Conservation (phyloP, 2,797 vertebrate species). For the Knipowitschia caucasica region DNA sequence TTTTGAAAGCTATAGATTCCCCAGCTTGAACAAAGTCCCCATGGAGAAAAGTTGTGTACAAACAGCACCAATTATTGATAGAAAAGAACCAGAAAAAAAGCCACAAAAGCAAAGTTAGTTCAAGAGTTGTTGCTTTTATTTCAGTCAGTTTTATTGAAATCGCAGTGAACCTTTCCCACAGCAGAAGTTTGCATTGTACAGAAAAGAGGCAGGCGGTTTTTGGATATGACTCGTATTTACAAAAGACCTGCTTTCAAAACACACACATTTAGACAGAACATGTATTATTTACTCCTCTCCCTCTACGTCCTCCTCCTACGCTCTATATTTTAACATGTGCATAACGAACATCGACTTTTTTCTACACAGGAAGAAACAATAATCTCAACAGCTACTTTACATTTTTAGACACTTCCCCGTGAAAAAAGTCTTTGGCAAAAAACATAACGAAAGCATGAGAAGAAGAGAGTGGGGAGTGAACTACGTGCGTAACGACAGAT, state of each 20-base stretch:
- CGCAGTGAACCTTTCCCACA: conserved; percentile 14
- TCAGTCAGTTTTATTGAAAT: conserved; percentile 72
- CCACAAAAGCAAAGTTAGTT: conserved; percentile 73
- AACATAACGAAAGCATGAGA: conserved; percentile 48
- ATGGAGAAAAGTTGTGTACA: too few relatives aligned
- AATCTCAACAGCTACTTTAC: conserved; percentile 44
- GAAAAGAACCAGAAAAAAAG: conserved; percentile 56
- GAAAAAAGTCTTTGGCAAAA: conserved; percentile 70
- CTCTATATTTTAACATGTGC: conserved; percentile 45
- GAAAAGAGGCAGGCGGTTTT: conserved; percentile 70
- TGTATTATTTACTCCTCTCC: conserved; percentile 48
- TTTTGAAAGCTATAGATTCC: too few relatives aligned
- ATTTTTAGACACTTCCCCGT: conserved; percentile 63
- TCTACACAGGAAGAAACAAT: conserved; percentile 52
- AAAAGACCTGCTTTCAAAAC: conserved; percentile 67
- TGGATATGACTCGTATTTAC: conserved; percentile 81
- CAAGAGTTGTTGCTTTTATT: conserved; percentile 74
- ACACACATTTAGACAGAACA: conserved; percentile 69
- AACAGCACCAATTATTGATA: conserved; percentile 48
- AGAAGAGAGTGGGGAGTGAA: too few relatives aligned
- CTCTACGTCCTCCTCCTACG: conserved; percentile 27
- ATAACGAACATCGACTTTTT: conserved; percentile 55
- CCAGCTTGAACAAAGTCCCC: too few relatives aligned
- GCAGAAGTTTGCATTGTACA: conserved; percentile 46
- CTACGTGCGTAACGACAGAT: too few relatives aligned